Conservation (phyloP, 2,888 invertebrate species). For the Pheosia tremula region DNA sequence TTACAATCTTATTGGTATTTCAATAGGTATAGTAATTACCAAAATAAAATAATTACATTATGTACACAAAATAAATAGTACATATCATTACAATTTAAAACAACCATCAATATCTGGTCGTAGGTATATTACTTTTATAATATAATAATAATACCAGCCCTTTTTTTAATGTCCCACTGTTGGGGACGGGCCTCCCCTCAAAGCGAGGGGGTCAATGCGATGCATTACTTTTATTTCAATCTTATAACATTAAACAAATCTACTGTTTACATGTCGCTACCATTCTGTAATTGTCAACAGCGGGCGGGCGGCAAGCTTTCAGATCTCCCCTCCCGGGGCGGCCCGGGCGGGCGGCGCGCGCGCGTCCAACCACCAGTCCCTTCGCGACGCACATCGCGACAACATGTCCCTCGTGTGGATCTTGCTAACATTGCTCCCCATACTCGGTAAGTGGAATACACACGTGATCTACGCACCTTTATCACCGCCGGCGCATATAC, state of each 20-base stretch:
- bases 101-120: too few species aligned
- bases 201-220: too few species aligned
- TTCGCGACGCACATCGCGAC: conserved; percentile 76
- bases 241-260: background rate
- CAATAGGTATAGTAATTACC: too few species aligned
- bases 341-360: conserved; percentile 59
- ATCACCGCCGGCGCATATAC: conserved; percentile 29
- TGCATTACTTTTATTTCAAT: background rate
- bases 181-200: too few species aligned
- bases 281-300: conserved; percentile 11
- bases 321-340: conserved; percentile 50
- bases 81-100: too few species aligned
- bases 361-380: conserved; percentile 61
- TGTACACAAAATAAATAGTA: too few species aligned
- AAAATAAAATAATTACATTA: too few species aligned
- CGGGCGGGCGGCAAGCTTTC: conserved; percentile 77
- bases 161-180: too few species aligned
- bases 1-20: too few species aligned
- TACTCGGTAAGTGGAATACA: conserved; percentile 73
- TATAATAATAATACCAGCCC: too few species aligned
- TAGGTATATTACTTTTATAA: too few species aligned
- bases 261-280: conserved; percentile 21
- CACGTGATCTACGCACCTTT: conserved; percentile 37
- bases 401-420: conserved; percentile 81
- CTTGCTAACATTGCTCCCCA: conserved; percentile 77